These are phyloP conservation scores for Heptranchias perlo DNA, from an alignment of 2,113 vertebrate genomes.

Conservation along the genomic window DNA sequence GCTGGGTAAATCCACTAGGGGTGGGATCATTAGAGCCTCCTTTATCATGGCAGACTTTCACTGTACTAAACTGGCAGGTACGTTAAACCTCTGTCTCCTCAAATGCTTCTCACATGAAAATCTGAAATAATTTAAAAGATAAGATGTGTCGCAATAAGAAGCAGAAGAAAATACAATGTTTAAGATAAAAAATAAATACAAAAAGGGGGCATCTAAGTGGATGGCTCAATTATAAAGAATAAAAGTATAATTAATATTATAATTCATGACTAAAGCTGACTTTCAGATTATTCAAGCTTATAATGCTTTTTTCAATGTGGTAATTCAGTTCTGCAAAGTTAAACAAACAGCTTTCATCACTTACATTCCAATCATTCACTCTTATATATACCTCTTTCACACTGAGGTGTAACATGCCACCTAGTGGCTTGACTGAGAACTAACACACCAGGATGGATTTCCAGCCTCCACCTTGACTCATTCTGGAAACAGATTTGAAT, in stretches of 20 bases:
- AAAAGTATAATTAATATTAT: neutral
- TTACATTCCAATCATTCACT: neutral
- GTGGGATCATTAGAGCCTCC: neutral
- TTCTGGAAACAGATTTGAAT: neutral
- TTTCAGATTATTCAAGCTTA: neutral
- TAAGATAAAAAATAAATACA: neutral
- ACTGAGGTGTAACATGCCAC: neutral
- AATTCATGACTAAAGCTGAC: neutral
- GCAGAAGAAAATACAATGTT: neutral
- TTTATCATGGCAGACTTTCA: neutral
- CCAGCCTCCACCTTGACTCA: too few relatives aligned
- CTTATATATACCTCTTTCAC: neutral
- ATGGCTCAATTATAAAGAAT: neutral
- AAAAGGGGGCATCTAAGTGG: neutral
- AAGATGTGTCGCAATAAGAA: neutral
- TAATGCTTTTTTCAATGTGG: neutral
- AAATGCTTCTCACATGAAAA: neutral
- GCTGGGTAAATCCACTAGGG: too few relatives aligned
- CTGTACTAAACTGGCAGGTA: neutral
- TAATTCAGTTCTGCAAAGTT: neutral
- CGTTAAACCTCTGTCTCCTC: neutral
- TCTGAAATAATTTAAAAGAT: neutral
- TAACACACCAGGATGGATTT: neutral
- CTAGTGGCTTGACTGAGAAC: constrained; percentile 6
- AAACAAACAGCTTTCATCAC: neutral